These are phyloP conservation scores for Babyrousa celebensis DNA, from an alignment of 2,797 vertebrate genomes.

Conservation along the genomic window DNA sequence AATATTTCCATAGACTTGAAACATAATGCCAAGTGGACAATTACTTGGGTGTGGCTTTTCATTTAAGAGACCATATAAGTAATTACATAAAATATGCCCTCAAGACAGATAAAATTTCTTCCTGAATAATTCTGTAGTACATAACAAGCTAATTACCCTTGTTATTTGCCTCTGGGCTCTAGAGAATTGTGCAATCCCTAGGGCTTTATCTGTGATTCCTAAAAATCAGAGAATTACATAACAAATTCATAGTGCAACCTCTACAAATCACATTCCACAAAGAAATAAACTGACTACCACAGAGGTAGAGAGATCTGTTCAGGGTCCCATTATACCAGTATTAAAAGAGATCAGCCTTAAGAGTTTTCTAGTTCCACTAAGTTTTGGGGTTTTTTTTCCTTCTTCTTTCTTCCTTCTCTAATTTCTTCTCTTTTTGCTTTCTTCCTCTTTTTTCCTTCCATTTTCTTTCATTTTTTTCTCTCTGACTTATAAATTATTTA, in stretches of 20 bases:
- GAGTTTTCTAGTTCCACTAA: background rate
- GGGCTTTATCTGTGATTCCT: background rate
- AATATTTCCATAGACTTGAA: conserved; percentile 11
- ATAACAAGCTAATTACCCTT: background rate
- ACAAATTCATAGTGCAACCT: background rate
- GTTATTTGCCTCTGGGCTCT: background rate
- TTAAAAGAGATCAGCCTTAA: background rate
- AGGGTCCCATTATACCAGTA: background rate
- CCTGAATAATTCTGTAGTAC: background rate
- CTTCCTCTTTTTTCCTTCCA: background rate
- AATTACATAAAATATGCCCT: background rate
- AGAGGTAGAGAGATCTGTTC: background rate
- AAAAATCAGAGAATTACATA: background rate
- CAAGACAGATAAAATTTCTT: background rate
- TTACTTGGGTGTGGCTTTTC: background rate
- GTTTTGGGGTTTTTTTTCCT: background rate
- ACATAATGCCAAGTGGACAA: background rate
- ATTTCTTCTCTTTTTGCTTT: background rate
- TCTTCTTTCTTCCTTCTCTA: background rate
- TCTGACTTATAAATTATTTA: background rate
- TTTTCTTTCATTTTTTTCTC: background rate
- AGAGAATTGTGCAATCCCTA: background rate
- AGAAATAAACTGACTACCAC: background rate
- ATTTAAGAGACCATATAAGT: background rate
- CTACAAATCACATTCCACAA: background rate